phyloP scores from a whole-genome alignment of 2,888 invertebrate species.

The Taphrorychus bicolor region DNA sequence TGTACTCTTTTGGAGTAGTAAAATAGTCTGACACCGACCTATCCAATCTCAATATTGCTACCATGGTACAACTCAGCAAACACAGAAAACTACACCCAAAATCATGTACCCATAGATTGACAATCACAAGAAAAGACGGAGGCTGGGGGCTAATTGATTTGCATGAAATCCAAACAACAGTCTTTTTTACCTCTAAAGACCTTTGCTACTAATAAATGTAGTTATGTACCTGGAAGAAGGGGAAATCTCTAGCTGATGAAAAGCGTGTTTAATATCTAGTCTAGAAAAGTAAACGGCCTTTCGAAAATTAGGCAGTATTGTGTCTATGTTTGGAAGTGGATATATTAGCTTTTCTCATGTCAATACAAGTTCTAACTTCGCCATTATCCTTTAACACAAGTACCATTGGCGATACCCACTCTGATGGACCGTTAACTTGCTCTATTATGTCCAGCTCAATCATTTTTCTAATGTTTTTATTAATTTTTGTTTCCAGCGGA shows the following conservation, averaged over 20 bases:
- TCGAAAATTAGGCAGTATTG: conserved; percentile 16
- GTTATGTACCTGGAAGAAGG: conserved; percentile 35
- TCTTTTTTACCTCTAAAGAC: conserved; percentile 33
- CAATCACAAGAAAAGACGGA: too few relatives aligned
- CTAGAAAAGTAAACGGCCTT: conserved; percentile 26
- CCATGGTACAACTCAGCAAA: too few relatives aligned
- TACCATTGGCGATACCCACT: conserved; percentile 20
- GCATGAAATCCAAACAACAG: conserved; percentile 37
- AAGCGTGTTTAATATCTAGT: conserved; percentile 36
- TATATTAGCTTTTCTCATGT: conserved; percentile 35
- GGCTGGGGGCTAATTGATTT: too few relatives aligned
- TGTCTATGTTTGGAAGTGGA: conserved; percentile 27
- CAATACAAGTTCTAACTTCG: conserved; percentile 29
- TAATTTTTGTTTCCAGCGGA: conserved; percentile 44
- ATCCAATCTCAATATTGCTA: too few relatives aligned
- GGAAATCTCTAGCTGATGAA: conserved; percentile 38
- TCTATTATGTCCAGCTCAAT: conserved; percentile 43
- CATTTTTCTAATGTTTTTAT: conserved; percentile 43
- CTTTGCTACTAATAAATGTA: conserved; percentile 37
- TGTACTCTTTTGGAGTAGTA: too few relatives aligned
- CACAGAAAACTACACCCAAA: too few relatives aligned
- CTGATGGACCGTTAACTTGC: conserved; percentile 45
- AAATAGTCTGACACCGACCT: too few relatives aligned
- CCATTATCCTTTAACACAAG: conserved; percentile 26
- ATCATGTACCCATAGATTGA: too few relatives aligned